Percentiles rank a stretch among this genome's conserved stretches.
These are phyloP conservation scores for Lethenteron reissneri DNA, from an alignment of 2,113 vertebrate species.

Conservation along the genomic window DNA sequence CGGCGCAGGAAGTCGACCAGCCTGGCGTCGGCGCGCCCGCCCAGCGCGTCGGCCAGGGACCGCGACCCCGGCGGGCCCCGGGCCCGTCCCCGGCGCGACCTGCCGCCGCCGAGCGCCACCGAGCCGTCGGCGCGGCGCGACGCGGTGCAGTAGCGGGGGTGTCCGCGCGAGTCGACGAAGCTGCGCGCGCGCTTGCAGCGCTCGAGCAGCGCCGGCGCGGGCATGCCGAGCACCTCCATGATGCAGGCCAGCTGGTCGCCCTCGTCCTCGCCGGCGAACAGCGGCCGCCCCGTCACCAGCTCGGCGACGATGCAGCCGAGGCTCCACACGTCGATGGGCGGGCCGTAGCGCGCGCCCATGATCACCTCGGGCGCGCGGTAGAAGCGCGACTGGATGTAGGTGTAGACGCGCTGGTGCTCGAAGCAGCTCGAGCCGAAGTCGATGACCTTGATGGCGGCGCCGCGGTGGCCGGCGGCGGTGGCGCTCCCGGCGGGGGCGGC, in stretches of 20 bases:
- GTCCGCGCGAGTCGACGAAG: constrained; percentile 92
- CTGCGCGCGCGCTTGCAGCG: constrained; percentile 85
- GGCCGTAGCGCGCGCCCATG: constrained; percentile 64
- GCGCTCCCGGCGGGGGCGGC: too few relatives aligned
- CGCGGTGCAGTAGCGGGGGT: constrained; percentile 77
- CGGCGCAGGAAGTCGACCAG: not conserved
- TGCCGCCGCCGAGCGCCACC: constrained; percentile 56
- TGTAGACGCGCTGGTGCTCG: constrained; percentile 82
- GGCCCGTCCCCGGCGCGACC: constrained; percentile 68
- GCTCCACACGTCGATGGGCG: constrained; percentile 92
- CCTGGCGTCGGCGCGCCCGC: constrained; percentile 59
- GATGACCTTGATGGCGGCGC: constrained; percentile 57
- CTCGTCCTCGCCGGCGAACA: constrained; percentile 73
- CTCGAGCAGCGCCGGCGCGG: constrained; percentile 68
- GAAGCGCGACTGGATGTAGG: constrained; percentile 79
- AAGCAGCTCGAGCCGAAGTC: constrained; percentile 98
- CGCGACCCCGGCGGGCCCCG: constrained; percentile 68
- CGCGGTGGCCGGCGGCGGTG: too few relatives aligned
- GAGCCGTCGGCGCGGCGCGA: constrained; percentile 64
- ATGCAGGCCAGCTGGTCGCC: constrained; percentile 73
- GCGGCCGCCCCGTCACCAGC: constrained; percentile 51
- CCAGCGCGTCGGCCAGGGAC: constrained; percentile 62
- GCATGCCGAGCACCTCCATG: constrained; percentile 91
- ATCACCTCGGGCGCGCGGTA: constrained; percentile 85
- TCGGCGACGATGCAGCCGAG: constrained; percentile 75